Base-by-base conservation (phyloP, 2,113 vertebrate species). In the Cyrtonyx montezumae region DNA sequence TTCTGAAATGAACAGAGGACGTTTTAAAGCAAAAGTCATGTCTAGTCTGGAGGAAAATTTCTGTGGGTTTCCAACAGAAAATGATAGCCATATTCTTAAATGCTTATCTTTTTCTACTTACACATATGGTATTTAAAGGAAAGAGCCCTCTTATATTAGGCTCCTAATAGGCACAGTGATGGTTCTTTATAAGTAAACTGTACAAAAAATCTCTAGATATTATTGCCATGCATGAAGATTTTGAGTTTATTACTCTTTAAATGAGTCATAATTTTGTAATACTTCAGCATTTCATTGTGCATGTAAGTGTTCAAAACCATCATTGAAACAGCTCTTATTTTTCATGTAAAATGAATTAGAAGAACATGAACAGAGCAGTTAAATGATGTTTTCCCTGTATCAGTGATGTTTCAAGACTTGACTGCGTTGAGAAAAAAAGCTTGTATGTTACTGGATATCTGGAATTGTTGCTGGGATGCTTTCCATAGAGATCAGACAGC, bases 371-470 rank as follows among this genome's bases (percentile, higher is more conserved):
- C 32, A 55, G 34, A 70, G 34, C 20, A 48, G 11, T 75, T 73
- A 48, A 87, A 66, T 68, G 1, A 19, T 76, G 66, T 93, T 85
- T 73, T 37, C 26, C 18, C 11, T 61, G 16, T 53, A 23, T 37
- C 34, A 37, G 9, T 37, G 37, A 37, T 37, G 37, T 37, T 37
- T 37, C 37, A 37, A 37, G 37, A 37, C 37, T 37, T 63, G 32
- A 37, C 67, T 74, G 23, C 11, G 21, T 46, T 79, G 48, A 49
- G 8, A 11, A 36, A 17, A 21, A 83, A 32, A 84, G 19, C 8
- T 22, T 66, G 0, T 32, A 78, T 70, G 10, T 71, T 32, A 56
- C 40, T 0, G 0, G 11, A 8, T 30, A 11, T 17, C 26, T 40
- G 43, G 30, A 79, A 48, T 61, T 40, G 61, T 37, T 42, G 19